These are phyloP conservation scores for Caenorhabditis macrosperma DNA, from an alignment of 2,888 invertebrate species.

Conservation along the genomic window DNA sequence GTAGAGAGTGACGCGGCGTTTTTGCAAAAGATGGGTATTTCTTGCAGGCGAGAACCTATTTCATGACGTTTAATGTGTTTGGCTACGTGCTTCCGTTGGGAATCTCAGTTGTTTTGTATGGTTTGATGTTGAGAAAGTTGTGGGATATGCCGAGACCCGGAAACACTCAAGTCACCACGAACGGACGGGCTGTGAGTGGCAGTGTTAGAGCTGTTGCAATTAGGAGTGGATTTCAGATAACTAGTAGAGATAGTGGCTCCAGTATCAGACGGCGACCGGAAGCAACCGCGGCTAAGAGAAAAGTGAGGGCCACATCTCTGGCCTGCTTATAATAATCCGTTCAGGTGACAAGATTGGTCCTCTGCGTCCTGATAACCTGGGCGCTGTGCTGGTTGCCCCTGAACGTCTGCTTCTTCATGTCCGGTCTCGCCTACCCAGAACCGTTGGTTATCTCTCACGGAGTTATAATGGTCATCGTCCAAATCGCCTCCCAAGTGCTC, in stretches of 20 bases:
- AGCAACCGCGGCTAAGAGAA: conserved; percentile 74
- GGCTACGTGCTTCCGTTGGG: conserved; percentile 92
- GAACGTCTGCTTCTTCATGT: conserved; percentile 84
- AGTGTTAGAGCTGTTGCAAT: neutral
- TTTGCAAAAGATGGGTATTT: neutral
- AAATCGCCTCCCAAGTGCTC: conserved; percentile 78
- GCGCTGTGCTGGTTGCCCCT: conserved; percentile 95
- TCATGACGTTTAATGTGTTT: conserved; percentile 90
- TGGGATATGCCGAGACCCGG: conserved; percentile 84
- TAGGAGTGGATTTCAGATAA: neutral
- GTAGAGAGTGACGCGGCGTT: conserved; percentile 32
- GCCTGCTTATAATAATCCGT: too few species aligned
- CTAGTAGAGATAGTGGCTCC: conserved; percentile 31
- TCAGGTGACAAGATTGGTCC: conserved; percentile 90
- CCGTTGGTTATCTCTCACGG: conserved; percentile 75
- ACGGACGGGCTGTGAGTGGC: conserved; percentile 16
- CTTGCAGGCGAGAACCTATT: conserved; percentile 74
- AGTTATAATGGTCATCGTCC: conserved; percentile 75
- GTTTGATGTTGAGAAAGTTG: conserved; percentile 90
- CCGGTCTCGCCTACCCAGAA: conserved; percentile 77
- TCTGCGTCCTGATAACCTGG: conserved; percentile 86
- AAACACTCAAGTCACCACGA: conserved; percentile 36
- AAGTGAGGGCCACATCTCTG: conserved; percentile 40
- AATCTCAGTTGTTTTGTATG: conserved; percentile 90
- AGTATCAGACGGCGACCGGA: conserved; percentile 73